Percentiles rank a stretch among this genome's conserved stretches.
Evolutionary conservation across 2,888 invertebrate species (phyloP).

Genomic region (Meiosimyza platycephala): DNA sequence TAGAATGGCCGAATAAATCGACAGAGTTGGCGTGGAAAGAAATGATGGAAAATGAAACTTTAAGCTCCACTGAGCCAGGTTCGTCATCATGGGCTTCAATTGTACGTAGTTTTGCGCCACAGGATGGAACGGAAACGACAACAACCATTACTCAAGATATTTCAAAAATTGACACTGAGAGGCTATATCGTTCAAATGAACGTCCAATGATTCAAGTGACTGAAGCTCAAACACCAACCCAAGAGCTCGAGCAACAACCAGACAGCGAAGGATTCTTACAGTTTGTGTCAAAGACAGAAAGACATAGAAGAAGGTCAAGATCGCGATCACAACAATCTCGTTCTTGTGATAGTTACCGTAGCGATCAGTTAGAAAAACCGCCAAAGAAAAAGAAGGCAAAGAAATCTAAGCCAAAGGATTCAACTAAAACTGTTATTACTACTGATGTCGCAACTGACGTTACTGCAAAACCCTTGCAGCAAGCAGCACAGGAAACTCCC

Average conservation of each 20-base stretch:
- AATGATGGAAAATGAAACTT: conserved; percentile 55
- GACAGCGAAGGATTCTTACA: conserved; percentile 69
- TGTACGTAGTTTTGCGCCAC: conserved; percentile 46
- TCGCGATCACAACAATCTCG: conserved; percentile 68
- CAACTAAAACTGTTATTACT: conserved; percentile 12
- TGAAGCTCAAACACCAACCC: conserved; percentile 44
- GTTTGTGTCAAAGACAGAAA: conserved; percentile 67
- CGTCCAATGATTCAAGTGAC: conserved; percentile 57
- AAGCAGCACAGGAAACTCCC: conserved; percentile 4
- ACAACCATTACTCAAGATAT: conserved; percentile 17
- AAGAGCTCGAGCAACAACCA: conserved; percentile 33
- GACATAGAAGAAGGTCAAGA: conserved; percentile 69
- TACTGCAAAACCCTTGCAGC: not conserved
- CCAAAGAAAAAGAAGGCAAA: conserved; percentile 65
- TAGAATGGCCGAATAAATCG: conserved; percentile 38
- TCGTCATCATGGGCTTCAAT: conserved; percentile 54
- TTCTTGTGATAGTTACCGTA: conserved; percentile 49
- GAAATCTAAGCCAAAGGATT: conserved; percentile 44
- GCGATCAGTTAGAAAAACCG: conserved; percentile 57
- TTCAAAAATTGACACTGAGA: conserved; percentile 15
- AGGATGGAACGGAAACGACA: conserved; percentile 26
- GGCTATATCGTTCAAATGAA: conserved; percentile 51
- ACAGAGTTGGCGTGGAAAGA: conserved; percentile 53
- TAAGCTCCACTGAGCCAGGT: conserved; percentile 43
- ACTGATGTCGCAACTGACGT: not conserved